Conservation (phyloP, 2,113 vertebrate genomes). For the Phoxinus phoxinus region DNA sequence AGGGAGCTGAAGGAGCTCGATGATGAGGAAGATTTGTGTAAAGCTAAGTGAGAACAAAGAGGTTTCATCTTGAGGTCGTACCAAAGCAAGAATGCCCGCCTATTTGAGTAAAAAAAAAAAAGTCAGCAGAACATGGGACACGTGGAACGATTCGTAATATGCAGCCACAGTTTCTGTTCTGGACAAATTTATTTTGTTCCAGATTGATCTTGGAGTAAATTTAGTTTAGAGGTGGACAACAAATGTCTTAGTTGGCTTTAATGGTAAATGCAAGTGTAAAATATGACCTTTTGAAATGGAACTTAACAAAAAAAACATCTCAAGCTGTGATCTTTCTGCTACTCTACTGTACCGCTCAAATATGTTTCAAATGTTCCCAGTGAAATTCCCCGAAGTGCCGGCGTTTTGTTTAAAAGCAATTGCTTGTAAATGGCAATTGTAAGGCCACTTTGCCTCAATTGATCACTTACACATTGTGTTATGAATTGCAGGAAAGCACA, state of each 20-base stretch:
- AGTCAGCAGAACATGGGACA: constrained; percentile 20
- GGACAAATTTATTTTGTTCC: background rate
- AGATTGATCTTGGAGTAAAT: constrained; percentile 11
- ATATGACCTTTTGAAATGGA: constrained; percentile 9
- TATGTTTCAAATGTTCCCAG: constrained; percentile 43
- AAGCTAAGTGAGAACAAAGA: constrained; percentile 57
- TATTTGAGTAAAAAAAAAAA: constrained; percentile 12
- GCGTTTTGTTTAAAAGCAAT: constrained; percentile 13
- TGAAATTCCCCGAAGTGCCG: constrained; percentile 26
- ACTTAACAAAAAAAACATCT: background rate
- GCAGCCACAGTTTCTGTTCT: constrained; percentile 17
- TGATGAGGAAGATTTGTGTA: constrained; percentile 56
- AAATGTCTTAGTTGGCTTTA: constrained; percentile 10
- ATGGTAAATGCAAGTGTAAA: constrained; percentile 4
- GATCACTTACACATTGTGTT: constrained; percentile 65
- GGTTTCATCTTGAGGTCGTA: constrained; percentile 52
- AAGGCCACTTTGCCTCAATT: constrained; percentile 57
- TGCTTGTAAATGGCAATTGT: constrained; percentile 55
- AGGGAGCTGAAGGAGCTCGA: constrained; percentile 48
- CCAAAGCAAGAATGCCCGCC: constrained; percentile 34
- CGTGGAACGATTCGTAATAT: constrained; percentile 29
- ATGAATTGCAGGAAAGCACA: constrained; percentile 49
- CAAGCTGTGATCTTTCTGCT: constrained; percentile 18
- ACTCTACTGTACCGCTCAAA: constrained; percentile 35
- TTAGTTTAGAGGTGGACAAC: constrained; percentile 4